Evolutionary conservation across 2,888 invertebrate genomes (phyloP).

Genomic region (Trachelus troglodyta): DNA sequence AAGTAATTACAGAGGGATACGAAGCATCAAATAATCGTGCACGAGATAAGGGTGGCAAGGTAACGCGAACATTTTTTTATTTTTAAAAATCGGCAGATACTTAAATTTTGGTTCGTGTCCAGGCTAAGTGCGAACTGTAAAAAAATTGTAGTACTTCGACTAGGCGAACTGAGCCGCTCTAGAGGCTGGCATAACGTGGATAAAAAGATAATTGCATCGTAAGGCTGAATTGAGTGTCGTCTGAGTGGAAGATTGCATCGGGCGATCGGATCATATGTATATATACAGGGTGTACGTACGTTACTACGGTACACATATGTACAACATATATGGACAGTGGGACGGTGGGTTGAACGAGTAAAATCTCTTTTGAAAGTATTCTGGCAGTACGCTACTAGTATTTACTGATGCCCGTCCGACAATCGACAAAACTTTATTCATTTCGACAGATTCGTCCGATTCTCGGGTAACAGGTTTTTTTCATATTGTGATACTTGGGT

Average conservation of each 20-base stretch:
- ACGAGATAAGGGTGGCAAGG: too few species aligned
- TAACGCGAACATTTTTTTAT: neutral
- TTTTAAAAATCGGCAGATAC: neutral
- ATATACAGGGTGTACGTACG: neutral
- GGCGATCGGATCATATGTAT: neutral
- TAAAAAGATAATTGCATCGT: constrained; percentile 54
- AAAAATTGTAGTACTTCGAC: neutral
- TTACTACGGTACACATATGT: neutral
- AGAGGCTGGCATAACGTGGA: constrained; percentile 8
- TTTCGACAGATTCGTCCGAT: neutral
- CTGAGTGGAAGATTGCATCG: constrained; percentile 61
- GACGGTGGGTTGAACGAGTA: neutral
- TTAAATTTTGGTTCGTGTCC: neutral
- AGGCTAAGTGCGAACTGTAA: neutral
- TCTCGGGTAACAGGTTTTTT: neutral
- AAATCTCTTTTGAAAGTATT: neutral
- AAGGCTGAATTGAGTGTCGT: constrained; percentile 53
- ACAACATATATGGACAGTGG: neutral
- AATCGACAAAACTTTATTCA: neutral
- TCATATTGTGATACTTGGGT: neutral
- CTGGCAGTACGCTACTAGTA: neutral
- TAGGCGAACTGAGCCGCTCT: neutral
- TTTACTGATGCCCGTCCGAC: neutral
- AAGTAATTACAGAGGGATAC: too few species aligned
- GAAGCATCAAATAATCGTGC: too few species aligned